phyloP scores from a whole-genome alignment of 2,888 invertebrate genomes.

The Drosophila neutralis region DNA sequence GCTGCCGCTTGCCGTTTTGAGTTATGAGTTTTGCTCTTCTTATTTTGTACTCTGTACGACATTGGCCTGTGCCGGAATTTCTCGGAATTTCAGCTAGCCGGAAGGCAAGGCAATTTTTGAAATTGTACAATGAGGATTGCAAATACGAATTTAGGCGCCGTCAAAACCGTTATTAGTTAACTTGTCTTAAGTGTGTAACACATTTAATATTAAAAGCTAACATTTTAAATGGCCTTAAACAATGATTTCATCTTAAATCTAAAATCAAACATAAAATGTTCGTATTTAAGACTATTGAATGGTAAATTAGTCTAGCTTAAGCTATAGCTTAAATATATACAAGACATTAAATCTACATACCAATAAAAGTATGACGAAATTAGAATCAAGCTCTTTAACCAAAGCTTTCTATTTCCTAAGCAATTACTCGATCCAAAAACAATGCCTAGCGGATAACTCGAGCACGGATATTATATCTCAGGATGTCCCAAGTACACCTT shows the following conservation, averaged over 20 bases:
- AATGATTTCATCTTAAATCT: neutral
- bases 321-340: neutral
- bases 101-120: slow-evolving; percentile 12
- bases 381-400: neutral
- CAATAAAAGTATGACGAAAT: neutral
- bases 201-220: neutral
- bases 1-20: slow-evolving; percentile 39
- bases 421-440: neutral
- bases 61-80: slow-evolving; percentile 60
- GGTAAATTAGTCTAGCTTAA: neutral
- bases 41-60: slow-evolving; percentile 42
- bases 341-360: neutral
- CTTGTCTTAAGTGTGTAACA: neutral
- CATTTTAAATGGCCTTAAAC: neutral
- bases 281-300: neutral
- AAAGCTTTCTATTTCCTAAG: neutral
- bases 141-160: slow-evolving; percentile 35
- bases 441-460: neutral
- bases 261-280: neutral
- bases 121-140: neutral
- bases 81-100: slow-evolving; percentile 41
- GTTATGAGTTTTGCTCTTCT: slow-evolving; percentile 54
- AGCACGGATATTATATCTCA: slow-evolving; percentile 1
- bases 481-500: neutral
- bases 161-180: slow-evolving; percentile 33